Percentiles rank a stretch among this genome's conserved stretches.
These are phyloP conservation scores for Meandrusa payeni DNA, from an alignment of 2,888 invertebrate genomes.

Conservation along the genomic window DNA sequence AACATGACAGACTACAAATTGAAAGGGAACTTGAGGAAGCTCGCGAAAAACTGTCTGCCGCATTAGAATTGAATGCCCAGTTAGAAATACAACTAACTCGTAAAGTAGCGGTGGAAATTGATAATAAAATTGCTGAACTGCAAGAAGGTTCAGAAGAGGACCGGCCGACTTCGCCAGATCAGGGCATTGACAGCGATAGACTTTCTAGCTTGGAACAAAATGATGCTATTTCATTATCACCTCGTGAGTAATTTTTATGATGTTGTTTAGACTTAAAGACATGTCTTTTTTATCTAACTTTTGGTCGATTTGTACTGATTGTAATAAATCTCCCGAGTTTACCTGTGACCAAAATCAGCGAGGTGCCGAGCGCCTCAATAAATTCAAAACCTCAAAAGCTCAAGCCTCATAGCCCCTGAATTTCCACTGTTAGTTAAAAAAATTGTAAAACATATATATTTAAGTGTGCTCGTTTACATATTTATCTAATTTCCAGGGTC, in stretches of 20 bases:
- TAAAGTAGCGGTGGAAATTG: conserved; percentile 52
- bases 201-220: conserved; percentile 83
- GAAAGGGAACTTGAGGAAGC: conserved; percentile 83
- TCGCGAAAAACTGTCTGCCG: conserved; percentile 63
- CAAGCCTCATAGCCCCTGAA: too few relatives aligned
- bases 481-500: conserved; percentile 51
- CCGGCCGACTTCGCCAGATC: conserved; percentile 87
- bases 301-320: too few relatives aligned
- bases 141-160: conserved; percentile 63
- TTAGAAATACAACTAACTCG: conserved; percentile 71
- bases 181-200: conserved; percentile 93
- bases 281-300: too few relatives aligned
- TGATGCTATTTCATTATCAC: conserved; percentile 64
- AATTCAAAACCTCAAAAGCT: too few relatives aligned
- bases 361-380: too few relatives aligned
- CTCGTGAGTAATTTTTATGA: conserved; percentile 62
- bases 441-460: too few relatives aligned
- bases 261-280: too few relatives aligned
- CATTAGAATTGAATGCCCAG: conserved; percentile 55
- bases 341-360: too few relatives aligned
- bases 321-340: too few relatives aligned
- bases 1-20: conserved; percentile 84
- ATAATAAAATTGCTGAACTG: conserved; percentile 52
- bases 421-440: too few relatives aligned
- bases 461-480: background rate